These are phyloP conservation scores for Tachina lurida DNA, from an alignment of 2,888 invertebrate genomes.

Conservation along the genomic window DNA sequence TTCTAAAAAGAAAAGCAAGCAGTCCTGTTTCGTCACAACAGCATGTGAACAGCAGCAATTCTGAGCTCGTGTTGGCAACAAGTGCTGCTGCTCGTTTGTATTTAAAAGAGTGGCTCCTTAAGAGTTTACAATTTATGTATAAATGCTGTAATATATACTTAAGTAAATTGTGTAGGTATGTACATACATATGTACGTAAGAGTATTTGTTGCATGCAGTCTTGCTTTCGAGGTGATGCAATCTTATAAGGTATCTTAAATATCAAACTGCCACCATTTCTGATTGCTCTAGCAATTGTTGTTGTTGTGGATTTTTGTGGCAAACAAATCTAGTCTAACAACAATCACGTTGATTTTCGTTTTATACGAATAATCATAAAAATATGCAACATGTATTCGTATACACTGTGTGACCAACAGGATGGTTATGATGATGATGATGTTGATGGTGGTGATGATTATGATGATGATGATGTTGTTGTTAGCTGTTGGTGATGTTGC, in stretches of 20 bases:
- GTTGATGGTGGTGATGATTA: conserved; percentile 22
- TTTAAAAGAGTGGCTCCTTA: conserved; percentile 16
- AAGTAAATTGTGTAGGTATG: conserved; percentile 35
- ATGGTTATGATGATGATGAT: background rate
- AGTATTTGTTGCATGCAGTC: background rate
- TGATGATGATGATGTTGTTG: conserved; percentile 16
- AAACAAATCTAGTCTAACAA: conserved; percentile 70
- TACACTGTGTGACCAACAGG: background rate
- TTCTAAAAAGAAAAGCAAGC: conserved; percentile 28
- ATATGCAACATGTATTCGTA: conserved; percentile 34
- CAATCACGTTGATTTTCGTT: conserved; percentile 61
- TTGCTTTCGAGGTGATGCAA: conserved; percentile 64
- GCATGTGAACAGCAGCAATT: background rate
- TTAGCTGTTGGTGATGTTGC: background rate
- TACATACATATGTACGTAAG: background rate
- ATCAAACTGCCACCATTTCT: conserved; percentile 65
- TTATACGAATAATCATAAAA: conserved; percentile 26
- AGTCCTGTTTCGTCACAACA: conserved; percentile 45
- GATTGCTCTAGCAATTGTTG: conserved; percentile 31
- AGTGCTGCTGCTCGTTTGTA: conserved; percentile 49
- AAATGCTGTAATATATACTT: conserved; percentile 61
- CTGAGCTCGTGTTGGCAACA: conserved; percentile 32
- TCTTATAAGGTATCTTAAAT: conserved; percentile 66
- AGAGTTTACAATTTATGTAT: conserved; percentile 38
- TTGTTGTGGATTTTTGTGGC: conserved; percentile 23